phyloP scores from a whole-genome alignment of 1,140 invertebrate species.

The Trypoxylus dichotomus region DNA sequence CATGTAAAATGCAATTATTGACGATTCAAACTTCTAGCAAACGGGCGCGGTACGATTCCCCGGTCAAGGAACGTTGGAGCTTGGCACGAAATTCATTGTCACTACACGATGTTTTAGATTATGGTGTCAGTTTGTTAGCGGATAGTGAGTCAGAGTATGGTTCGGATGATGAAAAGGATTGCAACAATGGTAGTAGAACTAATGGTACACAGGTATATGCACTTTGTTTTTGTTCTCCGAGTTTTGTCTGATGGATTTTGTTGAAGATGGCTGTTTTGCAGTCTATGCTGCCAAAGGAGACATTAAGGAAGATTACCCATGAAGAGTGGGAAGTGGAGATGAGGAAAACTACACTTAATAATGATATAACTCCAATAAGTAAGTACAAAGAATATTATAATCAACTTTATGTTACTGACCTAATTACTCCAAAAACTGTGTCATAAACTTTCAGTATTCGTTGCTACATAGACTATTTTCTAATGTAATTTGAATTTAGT shows the following conservation, averaged over 20 bases:
- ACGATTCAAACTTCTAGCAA: conserved; percentile 24
- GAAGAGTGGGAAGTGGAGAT: background rate
- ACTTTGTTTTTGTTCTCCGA: background rate
- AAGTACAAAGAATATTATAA: background rate
- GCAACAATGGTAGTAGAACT: background rate
- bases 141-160: conserved; percentile 32
- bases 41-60: conserved; percentile 35
- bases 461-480: no score
- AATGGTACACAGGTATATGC: background rate
- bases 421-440: background rate
- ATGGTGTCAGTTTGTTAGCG: conserved; percentile 30
- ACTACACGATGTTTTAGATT: conserved; percentile 35
- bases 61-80: conserved; percentile 34
- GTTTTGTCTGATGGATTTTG: background rate
- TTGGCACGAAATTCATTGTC: conserved; percentile 26
- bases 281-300: background rate
- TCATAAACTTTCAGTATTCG: no score
- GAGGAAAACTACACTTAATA: background rate
- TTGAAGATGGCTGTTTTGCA: conserved; percentile 9
- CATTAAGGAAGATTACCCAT: background rate
- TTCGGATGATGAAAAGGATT: background rate
- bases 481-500: no score
- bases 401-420: background rate
- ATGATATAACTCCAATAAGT: background rate
- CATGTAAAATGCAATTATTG: no score